Evolutionary conservation across 2,797 vertebrate species (phyloP), one percentile per base, ranked within the genome.

Genomic region (Cottoperca gobio): DNA sequence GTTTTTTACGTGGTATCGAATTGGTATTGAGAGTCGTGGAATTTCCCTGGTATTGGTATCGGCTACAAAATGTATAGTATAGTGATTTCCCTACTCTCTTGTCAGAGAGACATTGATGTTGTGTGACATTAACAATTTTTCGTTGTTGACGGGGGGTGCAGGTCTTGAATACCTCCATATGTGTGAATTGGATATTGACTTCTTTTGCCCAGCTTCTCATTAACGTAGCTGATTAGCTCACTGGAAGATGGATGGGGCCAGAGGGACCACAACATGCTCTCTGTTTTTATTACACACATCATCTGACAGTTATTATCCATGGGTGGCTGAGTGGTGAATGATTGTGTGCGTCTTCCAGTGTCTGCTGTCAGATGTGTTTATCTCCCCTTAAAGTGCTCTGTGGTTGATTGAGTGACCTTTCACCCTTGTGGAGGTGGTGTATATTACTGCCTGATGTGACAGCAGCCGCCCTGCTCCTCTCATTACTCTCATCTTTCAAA

Each of bases 281-380:
- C 82, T 65, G 84, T 77, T 92, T 91, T 93, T 90, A 91, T 91
- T 88, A 88, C 85, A 83, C 73, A 63, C 86, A 83, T 90, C 86
- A 81, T 82, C 83, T 88, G 88, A 86, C 91, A 92, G 87, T 92
- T 91, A 91, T 92, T 90, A 90, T 90, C 88, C 73, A 90, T 77
- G 90, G 89, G 87, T 91, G 88, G 85, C 79, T 90, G 88, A 89
- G 78, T 82, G 83, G 84, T 81, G 71, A 80, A 82, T 76, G 54
- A 78, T 65, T 66, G 83, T 70, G 76, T 46, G 66, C 39, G 54
- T 89, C 69, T 83, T 76, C 68, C 76, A 70, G 65, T 82, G 82
- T 88, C 86, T 86, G 62, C 88, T 90, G 91, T 91, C 89, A 89
- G 67, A 75, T 88, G 79, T 86, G 86, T 86, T 91, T 89, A 88